Conservation (phyloP, 2,113 vertebrate genomes). For the Phaethon lepturus region DNA sequence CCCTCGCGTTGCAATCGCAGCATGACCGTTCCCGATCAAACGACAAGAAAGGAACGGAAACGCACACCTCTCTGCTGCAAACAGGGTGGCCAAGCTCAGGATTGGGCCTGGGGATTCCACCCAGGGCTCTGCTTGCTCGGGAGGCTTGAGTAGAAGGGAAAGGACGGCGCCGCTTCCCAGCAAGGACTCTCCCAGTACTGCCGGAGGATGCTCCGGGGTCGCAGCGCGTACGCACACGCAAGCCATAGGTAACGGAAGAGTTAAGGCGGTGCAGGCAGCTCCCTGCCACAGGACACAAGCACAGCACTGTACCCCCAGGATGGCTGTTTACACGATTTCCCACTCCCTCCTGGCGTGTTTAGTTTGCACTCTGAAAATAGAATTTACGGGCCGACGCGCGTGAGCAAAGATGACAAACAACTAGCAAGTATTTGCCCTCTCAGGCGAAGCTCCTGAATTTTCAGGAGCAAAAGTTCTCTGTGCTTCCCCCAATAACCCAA, state of each 20-base stretch:
- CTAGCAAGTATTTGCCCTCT: background rate
- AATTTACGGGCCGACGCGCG: background rate
- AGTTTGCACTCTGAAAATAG: conserved; percentile 15
- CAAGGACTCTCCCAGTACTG: background rate
- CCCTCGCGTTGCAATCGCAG: background rate
- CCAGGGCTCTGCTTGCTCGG: background rate
- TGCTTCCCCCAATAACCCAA: background rate
- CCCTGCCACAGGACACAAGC: background rate
- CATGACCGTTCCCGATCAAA: background rate
- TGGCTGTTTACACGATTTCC: background rate
- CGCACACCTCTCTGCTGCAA: background rate
- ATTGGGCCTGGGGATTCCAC: background rate
- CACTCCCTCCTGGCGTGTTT: background rate
- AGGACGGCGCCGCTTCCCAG: accelerated
- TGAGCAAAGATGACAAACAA: background rate
- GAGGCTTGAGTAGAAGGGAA: background rate
- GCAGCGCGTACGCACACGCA: accelerated
- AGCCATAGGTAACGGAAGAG: background rate
- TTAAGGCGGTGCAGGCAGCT: background rate
- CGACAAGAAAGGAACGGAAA: background rate
- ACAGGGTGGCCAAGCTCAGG: background rate
- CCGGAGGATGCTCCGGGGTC: accelerated
- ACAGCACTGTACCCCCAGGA: background rate
- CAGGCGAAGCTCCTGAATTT: background rate
- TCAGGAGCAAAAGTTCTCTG: background rate